Evolutionary conservation across 2,797 vertebrate genomes (phyloP).

Genomic region (Numenius phaeopus): DNA sequence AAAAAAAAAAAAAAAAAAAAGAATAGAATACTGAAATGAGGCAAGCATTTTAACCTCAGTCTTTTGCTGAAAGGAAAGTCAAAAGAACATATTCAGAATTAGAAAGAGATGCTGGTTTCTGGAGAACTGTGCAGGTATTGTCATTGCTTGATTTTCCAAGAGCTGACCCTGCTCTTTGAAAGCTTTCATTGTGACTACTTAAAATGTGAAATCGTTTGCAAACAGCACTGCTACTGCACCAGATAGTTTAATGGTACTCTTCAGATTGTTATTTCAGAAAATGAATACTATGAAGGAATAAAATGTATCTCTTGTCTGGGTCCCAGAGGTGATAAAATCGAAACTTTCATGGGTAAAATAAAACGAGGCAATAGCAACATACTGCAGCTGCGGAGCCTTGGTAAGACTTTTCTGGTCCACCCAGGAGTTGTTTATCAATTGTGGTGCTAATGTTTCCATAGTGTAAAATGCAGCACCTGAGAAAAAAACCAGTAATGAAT

Average conservation of each 20-base stretch:
- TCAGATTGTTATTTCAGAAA: not conserved
- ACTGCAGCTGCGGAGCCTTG: not conserved
- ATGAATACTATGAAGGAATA: not conserved
- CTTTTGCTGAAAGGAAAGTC: not conserved
- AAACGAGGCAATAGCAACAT: not conserved
- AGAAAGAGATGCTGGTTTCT: not conserved
- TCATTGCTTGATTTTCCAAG: not conserved
- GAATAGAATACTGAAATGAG: not conserved
- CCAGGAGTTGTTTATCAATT: not conserved
- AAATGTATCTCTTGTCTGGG: not conserved
- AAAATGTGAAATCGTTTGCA: not conserved
- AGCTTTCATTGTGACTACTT: not conserved
- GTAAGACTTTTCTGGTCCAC: not conserved
- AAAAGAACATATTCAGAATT: not conserved
- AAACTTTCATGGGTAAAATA: not conserved
- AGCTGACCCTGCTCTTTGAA: not conserved
- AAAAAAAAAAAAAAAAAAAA: too few relatives aligned
- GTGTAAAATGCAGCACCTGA: not conserved
- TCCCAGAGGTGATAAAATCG: not conserved
- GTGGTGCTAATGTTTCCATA: not conserved
- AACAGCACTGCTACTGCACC: not conserved
- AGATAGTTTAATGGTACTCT: not conserved
- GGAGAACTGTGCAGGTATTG: not conserved
- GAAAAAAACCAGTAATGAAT: not conserved
- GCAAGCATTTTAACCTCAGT: not conserved